Conservation (phyloP, 92 coral and sea anemone species). For the Epizoanthus rinbou region DNA sequence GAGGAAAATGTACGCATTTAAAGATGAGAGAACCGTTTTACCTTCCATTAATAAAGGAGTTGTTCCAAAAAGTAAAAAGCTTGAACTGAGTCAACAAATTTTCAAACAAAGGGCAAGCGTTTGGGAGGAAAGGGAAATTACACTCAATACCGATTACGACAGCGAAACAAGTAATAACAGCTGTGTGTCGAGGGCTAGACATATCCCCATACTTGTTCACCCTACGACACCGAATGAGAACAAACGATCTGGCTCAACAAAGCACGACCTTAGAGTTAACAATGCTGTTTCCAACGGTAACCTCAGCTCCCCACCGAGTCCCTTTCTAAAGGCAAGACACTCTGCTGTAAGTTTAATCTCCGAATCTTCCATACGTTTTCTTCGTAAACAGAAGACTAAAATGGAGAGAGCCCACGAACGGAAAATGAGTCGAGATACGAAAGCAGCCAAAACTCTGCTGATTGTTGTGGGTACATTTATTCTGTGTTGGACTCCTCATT, state of each 20-base stretch:
- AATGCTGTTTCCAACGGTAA: not conserved
- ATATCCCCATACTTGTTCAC: not conserved
- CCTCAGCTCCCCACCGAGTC: conserved; percentile 1
- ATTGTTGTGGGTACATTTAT: conserved; percentile 82
- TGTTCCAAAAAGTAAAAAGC: not conserved
- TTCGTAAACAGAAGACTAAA: conserved; percentile 22
- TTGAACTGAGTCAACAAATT: no score
- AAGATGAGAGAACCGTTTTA: not conserved
- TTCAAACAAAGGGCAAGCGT: not conserved
- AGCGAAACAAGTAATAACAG: not conserved
- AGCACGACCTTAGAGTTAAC: not conserved
- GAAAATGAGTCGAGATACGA: conserved; percentile 70
- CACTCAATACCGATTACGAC: conserved; percentile 12
- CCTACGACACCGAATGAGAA: not conserved
- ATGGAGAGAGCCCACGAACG: conserved; percentile 18
- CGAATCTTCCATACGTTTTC: conserved; percentile 9
- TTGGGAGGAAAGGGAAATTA: not conserved
- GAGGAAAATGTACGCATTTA: not conserved
- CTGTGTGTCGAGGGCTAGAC: not conserved
- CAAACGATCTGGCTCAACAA: not conserved
- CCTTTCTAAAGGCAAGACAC: not conserved
- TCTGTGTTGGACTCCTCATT: conserved; percentile 84
- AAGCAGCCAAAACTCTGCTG: conserved; percentile 81
- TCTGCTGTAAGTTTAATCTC: conserved; percentile 4
- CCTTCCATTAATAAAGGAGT: conserved; percentile 2